Evolutionary conservation across 2,888 invertebrate species (phyloP), one percentile per base, ranked within the genome.

Genomic region (Marronus borbonicus): DNA sequence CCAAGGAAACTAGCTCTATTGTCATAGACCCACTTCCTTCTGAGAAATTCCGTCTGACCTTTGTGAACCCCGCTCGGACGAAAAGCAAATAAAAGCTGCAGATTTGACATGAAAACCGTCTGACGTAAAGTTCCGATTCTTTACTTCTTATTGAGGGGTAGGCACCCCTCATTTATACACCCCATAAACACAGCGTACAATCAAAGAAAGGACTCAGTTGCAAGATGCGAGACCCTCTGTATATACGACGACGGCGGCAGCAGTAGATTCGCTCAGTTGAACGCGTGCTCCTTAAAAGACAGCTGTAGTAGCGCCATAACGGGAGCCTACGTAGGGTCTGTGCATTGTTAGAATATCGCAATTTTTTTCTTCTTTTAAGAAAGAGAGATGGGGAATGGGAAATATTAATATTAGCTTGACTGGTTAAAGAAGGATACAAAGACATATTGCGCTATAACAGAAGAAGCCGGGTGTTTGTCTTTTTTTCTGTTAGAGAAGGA

Each of bases 81-180:
- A 52, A 58, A 31, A 39, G 39, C 58, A 72, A 72, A 72, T 17
- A 72, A 72, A 72, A 72, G 72, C 72, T 72, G 72, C 72, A 72
- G 60, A 72, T 72, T 72, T 58, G 39, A 72, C 72, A 58, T 72
- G 58, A 58, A 58, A 55, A 72, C 58, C 72, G 58, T 72, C 58
- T 39, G 72, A 72, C 52, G 24, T 44, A 49, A 39, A 72, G 55
- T 69, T 58, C 72, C 58, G 39, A 55, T 50, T 69, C 69, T 55
- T 55, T 55, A 17, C 58, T 55, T 58, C 72, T 39, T 72, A 58
- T 58, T 39, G 72, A 39, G 60, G 72, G 72, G 72, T 58, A 58
- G 58, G 72, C 58, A 58, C 72, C 72, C 72, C 58, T 58, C 39
- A 58, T 72, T 72, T 39, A 39, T 72, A 24, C 58, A 17, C 72